A percentile compares a stretch with the other conserved stretches of the same genome.
These are phyloP conservation scores for Oncorhynchus keta DNA, from an alignment of 2,113 vertebrate species.

Conservation along the genomic window DNA sequence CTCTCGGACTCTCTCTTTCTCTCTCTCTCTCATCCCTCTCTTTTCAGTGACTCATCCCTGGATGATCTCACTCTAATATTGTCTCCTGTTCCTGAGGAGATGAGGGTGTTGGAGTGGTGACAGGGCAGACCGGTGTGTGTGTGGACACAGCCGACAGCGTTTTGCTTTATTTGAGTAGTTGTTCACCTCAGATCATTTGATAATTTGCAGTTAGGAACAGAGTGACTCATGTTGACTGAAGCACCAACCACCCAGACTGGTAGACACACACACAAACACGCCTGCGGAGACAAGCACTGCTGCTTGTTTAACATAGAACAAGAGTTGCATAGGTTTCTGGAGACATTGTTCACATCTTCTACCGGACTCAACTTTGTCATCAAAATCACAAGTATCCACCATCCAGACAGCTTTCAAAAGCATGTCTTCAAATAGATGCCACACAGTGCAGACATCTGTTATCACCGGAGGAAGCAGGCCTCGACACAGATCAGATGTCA, in stretches of 20 bases:
- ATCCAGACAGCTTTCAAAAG: too few relatives aligned
- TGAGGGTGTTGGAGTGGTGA: conserved; percentile 2
- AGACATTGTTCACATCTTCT: neutral
- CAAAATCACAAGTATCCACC: too few relatives aligned
- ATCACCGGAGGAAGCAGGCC: too few relatives aligned
- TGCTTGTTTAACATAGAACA: neutral
- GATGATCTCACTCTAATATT: neutral
- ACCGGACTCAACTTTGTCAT: too few relatives aligned
- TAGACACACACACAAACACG: conserved; percentile 26
- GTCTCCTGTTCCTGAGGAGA: too few relatives aligned
- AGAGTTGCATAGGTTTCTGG: neutral
- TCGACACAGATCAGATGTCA: too few relatives aligned
- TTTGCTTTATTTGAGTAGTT: too few relatives aligned
- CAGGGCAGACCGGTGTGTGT: neutral
- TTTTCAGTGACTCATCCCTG: neutral
- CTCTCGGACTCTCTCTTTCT: too few relatives aligned
- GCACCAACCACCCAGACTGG: conserved; percentile 29
- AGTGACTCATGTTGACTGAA: conserved; percentile 45
- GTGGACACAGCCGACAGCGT: neutral
- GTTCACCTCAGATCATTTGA: conserved; percentile 26
- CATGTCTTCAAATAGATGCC: too few relatives aligned
- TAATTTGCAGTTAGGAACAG: conserved; percentile 10
- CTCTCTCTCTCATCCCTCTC: neutral
- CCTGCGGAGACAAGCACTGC: neutral
- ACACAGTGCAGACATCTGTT: too few relatives aligned